Base-by-base conservation (phyloP, 2,113 vertebrate genomes). In the Ageneiosus marmoratus region DNA sequence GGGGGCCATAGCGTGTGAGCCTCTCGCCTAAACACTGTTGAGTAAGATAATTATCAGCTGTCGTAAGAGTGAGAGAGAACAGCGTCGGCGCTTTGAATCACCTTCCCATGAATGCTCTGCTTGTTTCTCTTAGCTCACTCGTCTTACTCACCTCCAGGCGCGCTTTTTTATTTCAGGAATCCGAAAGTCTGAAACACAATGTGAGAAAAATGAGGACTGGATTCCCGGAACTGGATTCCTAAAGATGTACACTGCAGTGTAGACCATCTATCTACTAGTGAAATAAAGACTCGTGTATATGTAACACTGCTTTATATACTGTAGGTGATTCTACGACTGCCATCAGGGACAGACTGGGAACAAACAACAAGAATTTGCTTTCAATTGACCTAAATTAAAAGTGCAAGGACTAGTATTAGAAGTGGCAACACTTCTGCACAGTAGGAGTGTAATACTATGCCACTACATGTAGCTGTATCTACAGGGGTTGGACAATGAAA, bases 81-180 rank as follows among this genome's bases (percentile, higher is more conserved):
- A 88, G 89, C 90, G 89, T 91, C 90, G 86, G 90, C 89, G 88
- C 89, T 90, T 92, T 92, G 91, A 93, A 91, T 93, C 93, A 93
- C 88, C 89, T 87, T 89, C 88, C 89, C 82, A 92, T 93, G 91
- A 94, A 94, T 92, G 91, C 90, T 89, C 88, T 89, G 90, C 91
- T 94, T 94, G 94, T 95, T 91, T 93, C 90, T 89, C 89, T 89
- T 86, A 92, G 90, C 87, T 89, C 90, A 92, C 92, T 93, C 91
- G 88, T 91, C 82, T 87, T 89, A 91, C 90, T 89, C 91, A 90
- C 90, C 92, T 93, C 90, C 88, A 91, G 93, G 92, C 90, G 89
- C 86, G 89, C 91, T 91, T 92, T 91, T 92, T 91, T 90, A 91
- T 90, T 91, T 90, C 86, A 85, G 89, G 89, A 90, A 92, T 91